Percentiles rank a stretch among this genome's conserved stretches.
Conservation (phyloP, 1,140 invertebrate species). For the Pemphigus obesinymphae region DNA sequence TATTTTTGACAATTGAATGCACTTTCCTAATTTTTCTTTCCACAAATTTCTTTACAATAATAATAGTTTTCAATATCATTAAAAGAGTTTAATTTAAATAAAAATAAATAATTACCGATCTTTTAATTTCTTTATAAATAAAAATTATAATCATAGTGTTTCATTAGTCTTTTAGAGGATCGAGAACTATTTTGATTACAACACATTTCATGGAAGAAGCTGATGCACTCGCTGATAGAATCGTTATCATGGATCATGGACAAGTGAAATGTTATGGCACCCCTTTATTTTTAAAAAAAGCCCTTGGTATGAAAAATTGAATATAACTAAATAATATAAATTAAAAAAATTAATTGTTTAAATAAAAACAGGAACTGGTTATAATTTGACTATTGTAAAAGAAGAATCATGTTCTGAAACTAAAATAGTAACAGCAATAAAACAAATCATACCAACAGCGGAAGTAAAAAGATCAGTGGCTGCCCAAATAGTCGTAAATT, state of each 20-base stretch:
- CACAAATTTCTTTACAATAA: too few relatives aligned
- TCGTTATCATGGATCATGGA: slow-evolving; percentile 85
- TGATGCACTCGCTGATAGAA: slow-evolving; percentile 87
- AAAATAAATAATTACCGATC: too few relatives aligned
- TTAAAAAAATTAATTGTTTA: not conserved
- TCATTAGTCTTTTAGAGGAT: slow-evolving; percentile 31
- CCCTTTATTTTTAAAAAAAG: slow-evolving; percentile 80
- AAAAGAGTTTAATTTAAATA: too few relatives aligned
- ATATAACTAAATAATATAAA: not conserved
- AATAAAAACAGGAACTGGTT: slow-evolving; percentile 21
- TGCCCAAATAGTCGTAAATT: slow-evolving; percentile 50
- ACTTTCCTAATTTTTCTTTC: too few relatives aligned
- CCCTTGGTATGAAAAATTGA: slow-evolving; percentile 60
- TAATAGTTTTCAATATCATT: too few relatives aligned
- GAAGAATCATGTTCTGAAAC: not conserved
- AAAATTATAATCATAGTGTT: too few relatives aligned
- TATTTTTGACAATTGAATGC: too few relatives aligned
- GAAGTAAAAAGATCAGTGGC: slow-evolving; percentile 53
- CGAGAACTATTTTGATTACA: slow-evolving; percentile 77
- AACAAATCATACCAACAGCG: slow-evolving; percentile 52
- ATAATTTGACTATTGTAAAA: slow-evolving; percentile 33
- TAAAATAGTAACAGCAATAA: slow-evolving; percentile 47
- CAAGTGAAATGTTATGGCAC: slow-evolving; percentile 75
- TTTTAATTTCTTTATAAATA: too few relatives aligned
- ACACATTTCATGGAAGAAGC: slow-evolving; percentile 99